Evolutionary conservation across 2,113 vertebrate genomes (phyloP).

Genomic region (Perognathus longimembris): DNA sequence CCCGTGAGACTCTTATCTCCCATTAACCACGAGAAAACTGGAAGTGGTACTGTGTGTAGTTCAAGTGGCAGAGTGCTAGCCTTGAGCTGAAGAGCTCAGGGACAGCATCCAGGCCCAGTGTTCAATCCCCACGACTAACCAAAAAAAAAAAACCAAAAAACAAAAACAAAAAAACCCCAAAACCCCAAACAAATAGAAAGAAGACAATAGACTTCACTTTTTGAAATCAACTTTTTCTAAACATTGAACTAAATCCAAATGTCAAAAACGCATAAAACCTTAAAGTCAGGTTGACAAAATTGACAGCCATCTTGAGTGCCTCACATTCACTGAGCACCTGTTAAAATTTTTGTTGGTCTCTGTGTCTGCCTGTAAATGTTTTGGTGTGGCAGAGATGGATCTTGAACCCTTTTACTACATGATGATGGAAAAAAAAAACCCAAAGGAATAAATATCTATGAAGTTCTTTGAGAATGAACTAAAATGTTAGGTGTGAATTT

Average conservation of each 20-base stretch:
- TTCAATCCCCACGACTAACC: too few species aligned
- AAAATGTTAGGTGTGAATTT: conserved; percentile 16
- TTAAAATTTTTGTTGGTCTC: conserved; percentile 28
- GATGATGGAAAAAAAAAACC: background rate
- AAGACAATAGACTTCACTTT: background rate
- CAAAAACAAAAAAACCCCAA: too few species aligned
- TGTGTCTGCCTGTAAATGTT: background rate
- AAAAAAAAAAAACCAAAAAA: too few species aligned
- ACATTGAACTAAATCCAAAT: conserved; percentile 53
- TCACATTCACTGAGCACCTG: conserved; percentile 21
- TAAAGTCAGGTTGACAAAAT: conserved; percentile 2
- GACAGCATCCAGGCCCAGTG: too few species aligned
- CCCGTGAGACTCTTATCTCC: too few species aligned
- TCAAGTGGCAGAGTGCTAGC: too few species aligned
- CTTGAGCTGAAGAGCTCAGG: too few species aligned
- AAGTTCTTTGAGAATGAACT: conserved; percentile 11
- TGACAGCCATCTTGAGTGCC: background rate
- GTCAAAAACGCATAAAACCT: background rate
- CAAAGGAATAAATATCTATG: background rate
- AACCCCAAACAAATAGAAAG: conserved; percentile 66
- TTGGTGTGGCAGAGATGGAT: background rate
- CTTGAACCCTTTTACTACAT: background rate
- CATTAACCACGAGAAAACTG: too few species aligned
- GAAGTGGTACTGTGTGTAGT: too few species aligned
- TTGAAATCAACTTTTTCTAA: conserved; percentile 38